phyloP scores from a whole-genome alignment of 1,140 invertebrate species.

The Lordiphosa collinella region DNA sequence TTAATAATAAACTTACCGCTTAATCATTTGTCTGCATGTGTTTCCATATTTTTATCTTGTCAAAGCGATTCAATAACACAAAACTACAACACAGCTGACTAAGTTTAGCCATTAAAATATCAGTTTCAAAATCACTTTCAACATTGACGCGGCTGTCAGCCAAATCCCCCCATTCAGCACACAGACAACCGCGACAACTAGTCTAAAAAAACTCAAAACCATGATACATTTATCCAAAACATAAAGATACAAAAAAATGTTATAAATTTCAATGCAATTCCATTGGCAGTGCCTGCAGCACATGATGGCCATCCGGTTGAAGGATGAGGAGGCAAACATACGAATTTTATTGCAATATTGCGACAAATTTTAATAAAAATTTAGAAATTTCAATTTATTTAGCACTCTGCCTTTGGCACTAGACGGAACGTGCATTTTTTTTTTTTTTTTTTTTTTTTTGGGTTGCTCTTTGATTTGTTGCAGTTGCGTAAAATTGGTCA shows the following conservation, averaged over 20 bases:
- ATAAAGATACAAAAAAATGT: constrained; percentile 13
- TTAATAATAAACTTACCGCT: too few relatives aligned
- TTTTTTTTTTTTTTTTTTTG: neutral
- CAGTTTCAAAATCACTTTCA: constrained; percentile 32
- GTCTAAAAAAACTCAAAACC: constrained; percentile 8
- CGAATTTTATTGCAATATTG: constrained; percentile 70
- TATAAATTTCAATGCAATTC: constrained; percentile 31
- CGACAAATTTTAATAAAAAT: constrained; percentile 76
- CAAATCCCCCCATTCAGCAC: constrained; percentile 14
- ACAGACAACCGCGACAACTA: constrained; percentile 19
- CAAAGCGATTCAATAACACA: neutral
- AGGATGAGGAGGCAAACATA: constrained; percentile 40
- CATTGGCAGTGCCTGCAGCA: constrained; percentile 39
- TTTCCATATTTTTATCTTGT: too few relatives aligned
- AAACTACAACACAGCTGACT: constrained; percentile 14
- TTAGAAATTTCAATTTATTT: constrained; percentile 75
- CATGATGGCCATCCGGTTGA: constrained; percentile 42
- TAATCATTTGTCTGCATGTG: too few relatives aligned
- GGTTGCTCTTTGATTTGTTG: constrained; percentile 69
- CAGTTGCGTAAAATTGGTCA: constrained; percentile 68
- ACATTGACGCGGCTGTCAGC: constrained; percentile 3
- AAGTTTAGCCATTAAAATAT: constrained; percentile 46
- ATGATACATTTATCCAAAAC: constrained; percentile 31
- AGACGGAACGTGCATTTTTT: neutral
- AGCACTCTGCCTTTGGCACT: constrained; percentile 28